Conservation (phyloP, 2,113 vertebrate species). For the Tenebrosternarchus preto region DNA sequence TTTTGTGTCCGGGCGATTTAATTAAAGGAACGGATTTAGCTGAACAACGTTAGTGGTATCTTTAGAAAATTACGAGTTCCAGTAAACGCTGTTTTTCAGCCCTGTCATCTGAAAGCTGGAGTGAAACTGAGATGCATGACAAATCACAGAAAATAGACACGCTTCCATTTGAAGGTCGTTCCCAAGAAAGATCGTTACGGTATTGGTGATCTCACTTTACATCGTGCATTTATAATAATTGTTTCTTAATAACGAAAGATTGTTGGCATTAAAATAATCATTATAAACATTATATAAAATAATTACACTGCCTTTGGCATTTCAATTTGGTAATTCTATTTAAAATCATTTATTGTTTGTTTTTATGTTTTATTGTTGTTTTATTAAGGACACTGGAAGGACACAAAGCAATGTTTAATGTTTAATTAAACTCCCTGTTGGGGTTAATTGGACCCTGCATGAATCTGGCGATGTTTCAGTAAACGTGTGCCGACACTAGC, state of each 20-base stretch:
- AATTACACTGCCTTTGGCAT: too few relatives aligned
- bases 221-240: too few relatives aligned
- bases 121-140: background rate
- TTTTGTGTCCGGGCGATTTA: background rate
- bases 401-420: background rate
- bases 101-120: slow-evolving; percentile 19
- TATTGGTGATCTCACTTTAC: slow-evolving; percentile 16
- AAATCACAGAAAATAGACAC: slow-evolving; percentile 19
- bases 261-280: too few relatives aligned
- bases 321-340: background rate
- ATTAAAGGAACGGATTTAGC: slow-evolving; percentile 18
- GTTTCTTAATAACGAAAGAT: background rate
- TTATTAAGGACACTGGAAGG: too few relatives aligned
- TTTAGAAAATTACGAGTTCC: slow-evolving; percentile 18
- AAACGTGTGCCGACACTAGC: background rate
- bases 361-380: background rate
- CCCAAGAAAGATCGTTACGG: background rate
- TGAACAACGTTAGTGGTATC: background rate
- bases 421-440: background rate
- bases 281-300: too few relatives aligned
- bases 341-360: background rate
- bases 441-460: background rate
- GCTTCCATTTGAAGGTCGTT: background rate
- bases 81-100: background rate
- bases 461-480: slow-evolving; percentile 3